phyloP scores from a whole-genome alignment of 2,888 invertebrate species.

The Ectemnius lituratus region DNA sequence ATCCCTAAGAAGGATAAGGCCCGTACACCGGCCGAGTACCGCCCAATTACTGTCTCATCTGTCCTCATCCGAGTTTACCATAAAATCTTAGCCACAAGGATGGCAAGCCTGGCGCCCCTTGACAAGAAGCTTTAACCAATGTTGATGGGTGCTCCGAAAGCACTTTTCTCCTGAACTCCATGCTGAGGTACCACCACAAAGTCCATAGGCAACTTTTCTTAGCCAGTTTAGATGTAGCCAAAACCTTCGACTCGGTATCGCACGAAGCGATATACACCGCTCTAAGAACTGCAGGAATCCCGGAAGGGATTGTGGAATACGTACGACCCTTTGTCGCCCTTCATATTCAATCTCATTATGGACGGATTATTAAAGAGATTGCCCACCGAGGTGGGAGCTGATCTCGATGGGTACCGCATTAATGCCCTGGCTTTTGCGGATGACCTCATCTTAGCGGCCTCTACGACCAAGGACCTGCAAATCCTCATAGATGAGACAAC shows the following conservation, averaged over 20 bases:
- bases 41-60: too few species aligned
- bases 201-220: background rate
- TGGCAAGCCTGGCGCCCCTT: too few species aligned
- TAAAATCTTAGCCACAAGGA: too few species aligned
- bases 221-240: background rate
- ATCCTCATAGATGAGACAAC: conserved; percentile 35
- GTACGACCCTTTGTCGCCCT: conserved; percentile 41
- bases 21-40: too few species aligned
- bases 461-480: conserved; percentile 67
- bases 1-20: too few species aligned
- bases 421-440: conserved; percentile 73
- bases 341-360: conserved; percentile 1
- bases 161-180: too few species aligned
- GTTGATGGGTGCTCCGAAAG: too few species aligned
- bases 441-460: conserved; percentile 68
- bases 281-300: background rate
- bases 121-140: too few species aligned
- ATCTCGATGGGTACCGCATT: conserved; percentile 31
- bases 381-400: conserved; percentile 41
- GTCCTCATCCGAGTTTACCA: too few species aligned
- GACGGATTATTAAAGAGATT: conserved; percentile 28
- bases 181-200: background rate
- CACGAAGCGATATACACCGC: too few species aligned
- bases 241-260: too few species aligned
- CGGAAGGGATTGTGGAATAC: conserved; percentile 42